Evolutionary conservation across 2,797 vertebrate species (phyloP), one percentile per base, ranked within the genome.

Genomic region (Onychomys arenicola): DNA sequence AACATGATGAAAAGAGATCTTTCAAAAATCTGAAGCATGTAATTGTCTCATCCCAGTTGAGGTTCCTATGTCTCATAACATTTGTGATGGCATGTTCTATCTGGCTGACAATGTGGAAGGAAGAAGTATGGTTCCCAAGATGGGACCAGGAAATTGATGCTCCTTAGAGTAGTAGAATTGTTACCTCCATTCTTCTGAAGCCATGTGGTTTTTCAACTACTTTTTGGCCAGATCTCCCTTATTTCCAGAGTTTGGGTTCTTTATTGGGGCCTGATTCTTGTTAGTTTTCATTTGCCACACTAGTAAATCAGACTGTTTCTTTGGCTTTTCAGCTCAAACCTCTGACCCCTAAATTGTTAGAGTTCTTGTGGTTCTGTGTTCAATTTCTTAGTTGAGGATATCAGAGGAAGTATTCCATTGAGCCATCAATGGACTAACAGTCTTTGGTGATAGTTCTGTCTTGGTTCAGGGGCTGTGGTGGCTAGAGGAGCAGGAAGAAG

Each of bases 21-120:
- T 92, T 52, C 80, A 96, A 90, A 96, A 65, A 85, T 49, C 91
- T 40, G 49, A 86, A 19, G 1, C 23, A 40, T 94, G 91, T 92
- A 91, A 52, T 43, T 75, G 23, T 69, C 52, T 94, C 67, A 95
- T 94, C 21, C 80, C n/a, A 91, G 3, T 17, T 9, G 59, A 90
- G 59, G 84, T 19, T 93, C 25, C 23, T 40, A 6, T 37, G 40
- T 69, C 93, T 96, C n/a, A 46, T 14, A 9, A 71, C 57, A 61
- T 95, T 90, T 59, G 16, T 75, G 61, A 89, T 90, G 90, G 12
- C 81, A 81, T 52, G 2, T 71, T 94, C 32, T 91, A n/a, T 49
- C 55, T 82, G 27, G 27, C 8, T 78, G 17, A 75, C 10, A 25
- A 88, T 49, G 52, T 19, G 75, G 75, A 94, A 12, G 46, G 76